Base-by-base conservation (phyloP, 1,140 invertebrate species). In the Hyposmocoma kahamanoa region DNA sequence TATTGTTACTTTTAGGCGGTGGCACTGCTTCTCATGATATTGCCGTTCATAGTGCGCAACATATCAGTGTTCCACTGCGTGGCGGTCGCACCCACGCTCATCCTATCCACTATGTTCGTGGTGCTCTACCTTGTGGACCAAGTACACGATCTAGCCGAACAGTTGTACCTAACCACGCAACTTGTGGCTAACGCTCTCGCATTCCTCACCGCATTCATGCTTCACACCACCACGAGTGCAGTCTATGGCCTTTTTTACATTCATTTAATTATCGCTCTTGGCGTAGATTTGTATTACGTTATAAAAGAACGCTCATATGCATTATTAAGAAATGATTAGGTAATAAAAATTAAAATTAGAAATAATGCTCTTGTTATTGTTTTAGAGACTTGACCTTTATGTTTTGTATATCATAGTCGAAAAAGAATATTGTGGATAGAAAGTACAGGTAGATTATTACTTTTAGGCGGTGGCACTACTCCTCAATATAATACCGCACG, bases 401-500 rank as follows among this genome's bases (percentile, higher is more conserved):
- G n/a, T n/a, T n/a, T n/a, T n/a, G n/a, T n/a, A n/a, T n/a, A n/a
- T n/a, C n/a, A n/a, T n/a, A n/a, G n/a, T n/a, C n/a, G n/a, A n/a
- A n/a, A n/a, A n/a, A n/a, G n/a, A n/a, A n/a, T n/a, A n/a, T n/a
- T n/a, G n/a, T n/a, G n/a, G n/a, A n/a, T n/a, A n/a, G n/a, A n/a
- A n/a, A n/a, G n/a, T n/a, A n/a, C n/a, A n/a, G 41, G 36, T 36
- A 21, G 39, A 55, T 59, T 72, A 51, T 78, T 74, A 61, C 56
- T 84, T 84, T 77, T 84, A 84, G 80, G 76, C 76, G 75, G 59
- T 81, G 62, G 76, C 78, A 54, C 71, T 84, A 19, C 69, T 82
- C 18, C 74, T 84, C 62, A 77, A 71, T 74, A 72, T 84, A 50
- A 59, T 82, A 39, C 74, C 80, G 44, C 64, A 77, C 59, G 69